phyloP scores from a whole-genome alignment of 1,140 invertebrate genomes.

The Colletes gigas region DNA sequence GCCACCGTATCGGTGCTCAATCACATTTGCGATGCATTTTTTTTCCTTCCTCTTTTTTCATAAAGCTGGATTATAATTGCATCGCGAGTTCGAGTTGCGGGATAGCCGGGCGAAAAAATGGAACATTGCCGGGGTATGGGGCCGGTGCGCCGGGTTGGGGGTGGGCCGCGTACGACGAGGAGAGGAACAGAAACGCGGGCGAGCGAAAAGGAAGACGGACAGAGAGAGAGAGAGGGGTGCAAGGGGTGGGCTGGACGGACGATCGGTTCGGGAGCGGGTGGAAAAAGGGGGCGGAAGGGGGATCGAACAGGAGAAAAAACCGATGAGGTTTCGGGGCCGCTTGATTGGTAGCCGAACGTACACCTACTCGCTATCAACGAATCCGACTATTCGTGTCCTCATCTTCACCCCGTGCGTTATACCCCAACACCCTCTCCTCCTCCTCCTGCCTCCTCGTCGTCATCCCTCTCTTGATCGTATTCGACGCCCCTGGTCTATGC shows the following conservation, averaged over 20 bases:
- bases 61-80: conserved; percentile 82
- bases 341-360: conserved; percentile 80
- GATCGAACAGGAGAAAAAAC: conserved; percentile 75
- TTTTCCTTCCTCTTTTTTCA: conserved; percentile 75
- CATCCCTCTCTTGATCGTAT: conserved; percentile 47
- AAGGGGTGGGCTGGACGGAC: conserved; percentile 36
- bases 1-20: conserved; percentile 79
- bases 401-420: conserved; percentile 65
- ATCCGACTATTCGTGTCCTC: conserved; percentile 69
- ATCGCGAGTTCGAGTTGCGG: conserved; percentile 78
- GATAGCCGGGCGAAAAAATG: conserved; percentile 76
- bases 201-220: conserved; percentile 40
- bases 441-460: conserved; percentile 22
- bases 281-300: conserved; percentile 49
- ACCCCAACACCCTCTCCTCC: conserved; percentile 43
- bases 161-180: conserved; percentile 44
- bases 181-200: conserved; percentile 33
- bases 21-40: conserved; percentile 82
- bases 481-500: conserved; percentile 33
- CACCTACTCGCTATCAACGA: conserved; percentile 77
- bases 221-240: not conserved
- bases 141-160: conserved; percentile 45
- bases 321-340: conserved; percentile 80
- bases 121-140: conserved; percentile 68
- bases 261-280: conserved; percentile 56